phyloP scores from a whole-genome alignment of 1,140 invertebrate genomes.

The Formica selysi region DNA sequence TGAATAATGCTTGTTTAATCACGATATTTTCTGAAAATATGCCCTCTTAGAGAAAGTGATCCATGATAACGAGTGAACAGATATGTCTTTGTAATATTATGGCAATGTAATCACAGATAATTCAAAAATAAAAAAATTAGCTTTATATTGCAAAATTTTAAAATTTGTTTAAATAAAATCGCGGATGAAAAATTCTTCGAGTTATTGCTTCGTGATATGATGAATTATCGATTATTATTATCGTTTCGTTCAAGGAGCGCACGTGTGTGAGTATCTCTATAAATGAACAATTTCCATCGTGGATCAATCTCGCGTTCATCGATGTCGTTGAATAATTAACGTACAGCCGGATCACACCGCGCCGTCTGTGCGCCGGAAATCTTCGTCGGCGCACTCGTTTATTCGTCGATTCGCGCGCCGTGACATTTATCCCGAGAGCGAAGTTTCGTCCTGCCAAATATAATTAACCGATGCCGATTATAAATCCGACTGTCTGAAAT shows the following conservation, averaged over 20 bases:
- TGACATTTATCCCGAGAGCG: conserved; percentile 41
- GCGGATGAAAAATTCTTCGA: conserved; percentile 18
- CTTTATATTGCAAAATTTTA: not conserved
- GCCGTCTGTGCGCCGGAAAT: conserved; percentile 20
- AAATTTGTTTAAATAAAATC: not conserved
- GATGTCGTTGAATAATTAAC: conserved; percentile 72
- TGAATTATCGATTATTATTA: conserved; percentile 12
- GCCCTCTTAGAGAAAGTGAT: not conserved
- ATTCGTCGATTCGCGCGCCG: conserved; percentile 2
- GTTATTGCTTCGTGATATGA: not conserved
- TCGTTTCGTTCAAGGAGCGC: not conserved
- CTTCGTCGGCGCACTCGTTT: conserved; percentile 38
- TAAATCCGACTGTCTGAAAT: conserved; percentile 62
- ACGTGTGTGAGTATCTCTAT: not conserved
- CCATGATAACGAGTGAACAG: not conserved
- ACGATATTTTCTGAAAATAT: conserved; percentile 12
- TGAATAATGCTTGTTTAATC: not conserved
- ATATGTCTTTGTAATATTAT: not conserved
- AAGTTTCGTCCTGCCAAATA: conserved; percentile 29
- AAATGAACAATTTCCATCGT: conserved; percentile 54
- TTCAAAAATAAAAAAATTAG: not conserved
- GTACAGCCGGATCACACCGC: not conserved
- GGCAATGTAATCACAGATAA: not conserved
- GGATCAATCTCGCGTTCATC: conserved; percentile 51
- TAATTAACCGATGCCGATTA: conserved; percentile 65